Evolutionary conservation across 2,797 vertebrate genomes (phyloP).

Genomic region (Ciconia nigra): DNA sequence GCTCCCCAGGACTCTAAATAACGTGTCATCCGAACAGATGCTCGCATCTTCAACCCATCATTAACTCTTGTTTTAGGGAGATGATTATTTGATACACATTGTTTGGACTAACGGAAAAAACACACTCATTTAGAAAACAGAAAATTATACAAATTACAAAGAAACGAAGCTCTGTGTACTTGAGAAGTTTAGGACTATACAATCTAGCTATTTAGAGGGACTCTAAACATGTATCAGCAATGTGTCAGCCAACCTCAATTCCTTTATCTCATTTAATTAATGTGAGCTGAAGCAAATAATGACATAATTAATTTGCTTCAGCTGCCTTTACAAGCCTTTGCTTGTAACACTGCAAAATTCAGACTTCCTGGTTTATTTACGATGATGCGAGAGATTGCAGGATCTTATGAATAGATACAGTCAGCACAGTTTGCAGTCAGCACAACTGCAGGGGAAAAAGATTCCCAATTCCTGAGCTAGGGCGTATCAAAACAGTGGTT

Average conservation of each 20-base stretch:
- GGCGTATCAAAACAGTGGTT: background rate
- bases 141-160: background rate
- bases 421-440: background rate
- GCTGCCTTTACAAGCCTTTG: background rate
- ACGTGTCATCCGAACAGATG: constrained; percentile 94
- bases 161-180: background rate
- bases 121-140: background rate
- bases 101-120: constrained; percentile 79
- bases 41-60: constrained; percentile 92
- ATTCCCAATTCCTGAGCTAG: background rate
- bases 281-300: background rate
- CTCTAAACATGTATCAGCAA: background rate
- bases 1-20: constrained; percentile 98
- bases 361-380: background rate
- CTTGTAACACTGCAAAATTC: background rate
- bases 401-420: background rate
- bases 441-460: background rate
- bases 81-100: constrained; percentile 71
- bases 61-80: constrained; percentile 83
- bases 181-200: background rate
- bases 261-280: background rate
- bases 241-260: background rate
- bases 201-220: background rate
- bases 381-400: background rate
- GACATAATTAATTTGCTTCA: background rate